A percentile compares a stretch with the other conserved stretches of the same genome.
These are phyloP conservation scores for Scophthalmus maximus DNA, from an alignment of 2,113 vertebrate species.

Conservation along the genomic window DNA sequence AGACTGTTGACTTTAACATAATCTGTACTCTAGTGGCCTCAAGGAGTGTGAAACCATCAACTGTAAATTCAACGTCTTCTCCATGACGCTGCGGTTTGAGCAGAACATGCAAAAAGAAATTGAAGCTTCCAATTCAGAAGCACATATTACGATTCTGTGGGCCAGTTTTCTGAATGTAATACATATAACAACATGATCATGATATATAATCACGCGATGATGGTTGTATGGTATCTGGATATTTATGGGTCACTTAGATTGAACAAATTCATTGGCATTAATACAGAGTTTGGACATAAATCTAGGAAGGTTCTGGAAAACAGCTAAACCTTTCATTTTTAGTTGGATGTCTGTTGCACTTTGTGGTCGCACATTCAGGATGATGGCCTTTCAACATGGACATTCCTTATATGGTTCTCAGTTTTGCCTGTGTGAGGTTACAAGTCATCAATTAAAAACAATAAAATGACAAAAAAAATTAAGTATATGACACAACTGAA, in stretches of 20 bases:
- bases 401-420: neutral
- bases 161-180: neutral
- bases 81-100: slow-evolving; percentile 17
- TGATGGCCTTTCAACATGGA: slow-evolving; percentile 45
- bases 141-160: neutral
- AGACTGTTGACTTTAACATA: neutral
- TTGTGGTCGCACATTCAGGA: slow-evolving; percentile 28
- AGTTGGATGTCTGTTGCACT: slow-evolving; percentile 33
- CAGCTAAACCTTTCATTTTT: slow-evolving; percentile 33
- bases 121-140: slow-evolving; percentile 13
- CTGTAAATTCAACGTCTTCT: slow-evolving; percentile 9
- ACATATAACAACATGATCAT: slow-evolving; percentile 35
- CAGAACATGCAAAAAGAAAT: slow-evolving; percentile 5
- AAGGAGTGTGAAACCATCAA: slow-evolving; percentile 9
- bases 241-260: slow-evolving; percentile 35
- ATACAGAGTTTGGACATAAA: slow-evolving; percentile 29
- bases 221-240: slow-evolving; percentile 16
- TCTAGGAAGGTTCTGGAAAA: slow-evolving; percentile 36
- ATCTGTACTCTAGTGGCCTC: neutral
- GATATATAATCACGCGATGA: slow-evolving; percentile 32
- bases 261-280: slow-evolving; percentile 32
- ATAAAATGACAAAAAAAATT: neutral
- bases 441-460: slow-evolving; percentile 7
- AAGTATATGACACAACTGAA: too few species aligned
- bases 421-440: neutral